Evolutionary conservation across 2,113 vertebrate genomes (phyloP).

Genomic region (Ceuthmochares aereus): DNA sequence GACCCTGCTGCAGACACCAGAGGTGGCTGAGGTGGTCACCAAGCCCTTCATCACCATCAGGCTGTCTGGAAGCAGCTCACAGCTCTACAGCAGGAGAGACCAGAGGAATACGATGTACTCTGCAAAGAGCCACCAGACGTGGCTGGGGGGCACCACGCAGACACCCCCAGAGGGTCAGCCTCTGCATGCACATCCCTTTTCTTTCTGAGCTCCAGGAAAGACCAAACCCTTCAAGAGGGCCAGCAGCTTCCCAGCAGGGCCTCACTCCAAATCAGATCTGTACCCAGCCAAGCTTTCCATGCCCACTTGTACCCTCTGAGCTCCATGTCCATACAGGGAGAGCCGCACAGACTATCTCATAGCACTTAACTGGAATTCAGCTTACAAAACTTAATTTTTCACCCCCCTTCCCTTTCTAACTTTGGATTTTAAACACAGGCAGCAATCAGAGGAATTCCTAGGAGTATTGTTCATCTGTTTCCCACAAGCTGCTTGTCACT

Average conservation of each 20-base stretch:
- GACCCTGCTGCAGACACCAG: background rate
- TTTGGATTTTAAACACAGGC: conserved; percentile 63
- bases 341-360: background rate
- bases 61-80: background rate
- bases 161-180: fast-evolving
- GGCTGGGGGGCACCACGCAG: background rate
- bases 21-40: background rate
- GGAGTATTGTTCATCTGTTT: conserved; percentile 62
- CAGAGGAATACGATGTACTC: fast-evolving
- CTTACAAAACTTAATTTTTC: background rate
- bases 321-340: conserved; percentile 50
- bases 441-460: conserved; percentile 62
- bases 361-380: conserved; percentile 37
- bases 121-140: background rate
- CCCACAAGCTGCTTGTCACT: conserved; percentile 52
- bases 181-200: background rate
- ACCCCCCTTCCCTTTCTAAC: background rate
- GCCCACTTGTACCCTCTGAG: background rate
- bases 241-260: background rate
- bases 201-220: background rate
- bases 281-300: background rate
- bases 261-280: background rate
- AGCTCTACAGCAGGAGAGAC: background rate
- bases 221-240: background rate
- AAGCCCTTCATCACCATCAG: background rate